Evolutionary conservation across 2,888 invertebrate genomes (phyloP), one percentile per base, ranked within the genome.

Genomic region (Cantharis lateralis): DNA sequence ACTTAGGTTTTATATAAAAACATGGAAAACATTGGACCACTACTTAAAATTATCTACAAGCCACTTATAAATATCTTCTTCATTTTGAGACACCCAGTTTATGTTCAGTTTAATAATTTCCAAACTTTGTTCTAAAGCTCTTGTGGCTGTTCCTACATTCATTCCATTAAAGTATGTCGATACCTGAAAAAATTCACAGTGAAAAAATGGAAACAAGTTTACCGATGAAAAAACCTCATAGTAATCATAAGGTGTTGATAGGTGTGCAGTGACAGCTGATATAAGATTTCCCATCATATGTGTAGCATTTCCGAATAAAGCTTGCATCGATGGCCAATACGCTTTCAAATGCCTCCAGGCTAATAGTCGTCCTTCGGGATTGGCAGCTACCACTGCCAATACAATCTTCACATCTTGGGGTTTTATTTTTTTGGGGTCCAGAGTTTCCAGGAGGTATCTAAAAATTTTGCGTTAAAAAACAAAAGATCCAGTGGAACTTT

Each of bases 31-130:
- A 24, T 78, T 76, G 76, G 71, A 74, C 72, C 71, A 70, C 74
- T 80, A 79, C 73, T 80, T 78, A 78, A 85, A 80, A 81, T 86
- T 83, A 82, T 85, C 85, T 80, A 84, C 83, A 79, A 88, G 83
- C 89, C 89, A 89, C 75, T 84, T 86, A 81, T 87, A 88, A 78
- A 89, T 88, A 80, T 92, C 92, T 1, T 88, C 88, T 82, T 92
- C 92, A 11, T 92, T 92, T 20, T 90, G 87, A 1, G 88, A 83
- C 64, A 96, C 93, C 96, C 96, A 96, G 79, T 94, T 93, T 1
- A 95, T 93, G 89, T 96, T 96, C 16, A 95, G 90, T 11, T 93
- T 93, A 20, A 96, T 95, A 1, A 92, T 94, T 87, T 96, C 96
- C 68, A 96, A 86, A 13, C 95, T 95, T 81, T 94, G 93, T 28